Evolutionary conservation across 2,888 invertebrate species (phyloP).

Genomic region (Monoplex corrugatus): DNA sequence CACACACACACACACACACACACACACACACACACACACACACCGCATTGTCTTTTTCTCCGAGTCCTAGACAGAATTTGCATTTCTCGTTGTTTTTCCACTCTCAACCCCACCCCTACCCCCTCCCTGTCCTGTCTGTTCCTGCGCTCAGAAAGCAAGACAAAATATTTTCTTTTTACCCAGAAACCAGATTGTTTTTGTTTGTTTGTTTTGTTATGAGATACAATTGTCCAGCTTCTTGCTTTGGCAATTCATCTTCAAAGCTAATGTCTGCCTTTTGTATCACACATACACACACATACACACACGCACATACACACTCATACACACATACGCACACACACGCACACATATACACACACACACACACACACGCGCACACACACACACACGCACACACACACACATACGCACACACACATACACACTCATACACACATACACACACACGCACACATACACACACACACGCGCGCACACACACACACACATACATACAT

Average conservation of each 20-base stretch:
- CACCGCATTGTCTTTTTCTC: too few species aligned
- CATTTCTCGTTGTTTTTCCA: too few species aligned
- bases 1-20: not conserved
- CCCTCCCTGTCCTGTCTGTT: too few species aligned
- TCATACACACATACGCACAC: not conserved
- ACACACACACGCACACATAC: slow-evolving; percentile 26
- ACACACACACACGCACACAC: not conserved
- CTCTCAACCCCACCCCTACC: too few species aligned
- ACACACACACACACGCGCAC: not conserved
- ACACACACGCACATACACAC: not conserved
- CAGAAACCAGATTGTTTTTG: too few species aligned
- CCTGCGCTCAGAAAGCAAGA: too few species aligned
- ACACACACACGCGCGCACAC: slow-evolving; percentile 18
- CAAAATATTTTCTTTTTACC: too few species aligned
- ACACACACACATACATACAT: slow-evolving; percentile 28
- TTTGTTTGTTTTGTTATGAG: too few species aligned
- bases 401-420: not conserved
- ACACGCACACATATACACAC: not conserved
- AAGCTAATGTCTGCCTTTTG: too few species aligned
- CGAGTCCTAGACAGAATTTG: too few species aligned
- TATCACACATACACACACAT: not conserved
- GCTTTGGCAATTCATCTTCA: too few species aligned
- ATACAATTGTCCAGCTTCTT: too few species aligned
- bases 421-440: slow-evolving; percentile 20
- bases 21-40: not conserved